These are phyloP conservation scores for Brachionus koreanus DNA, from an alignment of 1,140 invertebrate species.

Conservation along the genomic window DNA sequence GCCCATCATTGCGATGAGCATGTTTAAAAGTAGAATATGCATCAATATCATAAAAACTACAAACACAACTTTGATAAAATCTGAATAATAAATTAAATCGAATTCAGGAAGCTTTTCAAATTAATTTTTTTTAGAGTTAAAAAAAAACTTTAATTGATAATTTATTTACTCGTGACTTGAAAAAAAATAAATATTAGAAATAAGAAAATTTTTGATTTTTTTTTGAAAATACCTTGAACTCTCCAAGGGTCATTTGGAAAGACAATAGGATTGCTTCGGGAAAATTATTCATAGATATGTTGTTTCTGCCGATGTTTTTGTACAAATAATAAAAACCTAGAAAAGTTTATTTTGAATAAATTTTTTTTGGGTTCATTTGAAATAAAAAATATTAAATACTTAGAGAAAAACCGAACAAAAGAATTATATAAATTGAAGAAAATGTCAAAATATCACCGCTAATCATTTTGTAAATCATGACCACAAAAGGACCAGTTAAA, in stretches of 20 bases:
- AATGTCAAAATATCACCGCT: conserved; percentile 95
- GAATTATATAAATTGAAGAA: conserved; percentile 87
- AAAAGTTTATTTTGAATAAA: conserved; percentile 48
- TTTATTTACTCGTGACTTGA: conserved; percentile 21
- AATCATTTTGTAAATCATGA: conserved; percentile 98
- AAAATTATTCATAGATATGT: conserved; percentile 63
- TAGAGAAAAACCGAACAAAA: conserved; percentile 88
- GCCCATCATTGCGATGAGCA: conserved; percentile 64
- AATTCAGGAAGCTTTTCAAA: conserved; percentile 80
- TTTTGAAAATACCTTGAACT: conserved; percentile 77
- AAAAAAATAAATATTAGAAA: background rate
- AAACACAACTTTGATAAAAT: conserved; percentile 86
- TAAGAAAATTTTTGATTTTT: background rate
- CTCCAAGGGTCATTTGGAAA: conserved; percentile 93
- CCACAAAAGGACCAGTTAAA: conserved; percentile 90
- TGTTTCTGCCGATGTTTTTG: conserved; percentile 65
- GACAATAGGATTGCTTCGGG: conserved; percentile 90
- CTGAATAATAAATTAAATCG: conserved; percentile 79
- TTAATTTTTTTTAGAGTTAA: background rate
- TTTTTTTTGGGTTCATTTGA: conserved; percentile 11
- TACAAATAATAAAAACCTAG: conserved; percentile 89
- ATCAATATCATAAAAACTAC: conserved; percentile 95
- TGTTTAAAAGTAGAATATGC: conserved; percentile 72
- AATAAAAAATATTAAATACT: conserved; percentile 50
- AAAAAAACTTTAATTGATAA: background rate